Conservation (phyloP, 2,888 invertebrate species). For the Sisyra terminalis region DNA sequence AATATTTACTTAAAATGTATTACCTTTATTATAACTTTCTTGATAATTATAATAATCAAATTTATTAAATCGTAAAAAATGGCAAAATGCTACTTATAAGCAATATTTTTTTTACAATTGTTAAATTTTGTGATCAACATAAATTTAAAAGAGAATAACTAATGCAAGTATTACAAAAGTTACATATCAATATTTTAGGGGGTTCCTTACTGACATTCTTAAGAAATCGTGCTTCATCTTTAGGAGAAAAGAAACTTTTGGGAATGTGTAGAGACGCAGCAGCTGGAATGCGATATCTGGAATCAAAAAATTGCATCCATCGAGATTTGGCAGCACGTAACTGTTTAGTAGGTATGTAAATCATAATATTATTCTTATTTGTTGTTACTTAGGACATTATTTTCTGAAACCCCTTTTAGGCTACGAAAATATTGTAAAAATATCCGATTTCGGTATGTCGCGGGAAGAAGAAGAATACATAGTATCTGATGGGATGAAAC, state of each 20-base stretch:
- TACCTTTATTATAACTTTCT: too few relatives aligned
- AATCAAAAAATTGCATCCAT: conserved; percentile 92
- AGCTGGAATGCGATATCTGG: conserved; percentile 88
- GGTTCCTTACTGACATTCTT: conserved; percentile 83
- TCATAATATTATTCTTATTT: conserved; percentile 3
- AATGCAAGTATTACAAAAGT: too few relatives aligned
- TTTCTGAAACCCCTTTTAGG: conserved; percentile 26
- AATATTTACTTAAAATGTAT: too few relatives aligned
- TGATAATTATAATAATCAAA: too few relatives aligned
- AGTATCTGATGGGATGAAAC: conserved; percentile 95
- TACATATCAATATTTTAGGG: conserved; percentile 34
- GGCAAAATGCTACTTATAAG: too few relatives aligned
- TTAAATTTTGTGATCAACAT: too few relatives aligned
- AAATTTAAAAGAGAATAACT: too few relatives aligned
- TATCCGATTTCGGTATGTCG: conserved; percentile 97
- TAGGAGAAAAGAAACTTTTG: conserved; percentile 50
- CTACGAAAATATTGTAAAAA: conserved; percentile 79
- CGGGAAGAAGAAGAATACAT: conserved; percentile 93
- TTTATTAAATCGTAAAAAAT: too few relatives aligned
- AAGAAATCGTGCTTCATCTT: conserved; percentile 52
- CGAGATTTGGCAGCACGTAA: conserved; percentile 90
- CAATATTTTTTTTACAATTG: too few relatives aligned
- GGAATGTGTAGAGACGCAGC: conserved; percentile 90
- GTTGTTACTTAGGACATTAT: not conserved
- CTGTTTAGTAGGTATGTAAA: conserved; percentile 59